Evolutionary conservation across 2,797 vertebrate genomes (phyloP), one percentile per base, ranked within the genome.

Genomic region (Fistularia tabacaria): DNA sequence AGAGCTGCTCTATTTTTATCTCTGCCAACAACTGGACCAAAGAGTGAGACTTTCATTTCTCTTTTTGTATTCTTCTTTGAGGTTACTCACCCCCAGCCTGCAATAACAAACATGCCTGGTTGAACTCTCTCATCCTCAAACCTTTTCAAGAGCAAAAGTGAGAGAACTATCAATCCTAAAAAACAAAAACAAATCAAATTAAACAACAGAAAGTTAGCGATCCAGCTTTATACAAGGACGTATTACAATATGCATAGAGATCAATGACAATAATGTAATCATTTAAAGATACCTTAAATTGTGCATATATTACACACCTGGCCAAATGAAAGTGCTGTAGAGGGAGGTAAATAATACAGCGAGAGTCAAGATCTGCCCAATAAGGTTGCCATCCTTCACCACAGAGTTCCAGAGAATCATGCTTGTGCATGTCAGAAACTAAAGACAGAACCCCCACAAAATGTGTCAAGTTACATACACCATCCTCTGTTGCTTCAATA

Each of bases 391-490:
- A 60, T 91, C 78, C 62, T 86, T 90, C 69, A 91, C 91, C 70
- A 91, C 80, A 55, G 95, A 95, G 78, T 94, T 93, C 97, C 97
- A 99, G 49, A 85, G 77, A 62, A 99, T 92, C 96, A 98, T 98
- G 66, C 93, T 94, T 61, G 94, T 38, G 66, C 94, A 96, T 48
- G 91, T 90, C 53, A 96, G 77, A 69, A 92, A 83, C 97, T 99
- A 71, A 38, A 84, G 46, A 80, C 65, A 13, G 36, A 63, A 5
- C 57, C 40, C 53, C 0, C 25, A n/a, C 36, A 6, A 6, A 25
- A 25, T 25, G 25, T 25, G 25, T 25, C 25, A 25, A 5, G 25
- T 25, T 25, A 5, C 25, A 25, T 25, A 25, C 25, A 25, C 25
- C 25, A 25, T 10, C 39, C 10, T 40, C 1, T 40, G 39, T 10